Evolutionary conservation across 2,113 vertebrate genomes (phyloP).

Genomic region (Zonotrichia leucophrys): DNA sequence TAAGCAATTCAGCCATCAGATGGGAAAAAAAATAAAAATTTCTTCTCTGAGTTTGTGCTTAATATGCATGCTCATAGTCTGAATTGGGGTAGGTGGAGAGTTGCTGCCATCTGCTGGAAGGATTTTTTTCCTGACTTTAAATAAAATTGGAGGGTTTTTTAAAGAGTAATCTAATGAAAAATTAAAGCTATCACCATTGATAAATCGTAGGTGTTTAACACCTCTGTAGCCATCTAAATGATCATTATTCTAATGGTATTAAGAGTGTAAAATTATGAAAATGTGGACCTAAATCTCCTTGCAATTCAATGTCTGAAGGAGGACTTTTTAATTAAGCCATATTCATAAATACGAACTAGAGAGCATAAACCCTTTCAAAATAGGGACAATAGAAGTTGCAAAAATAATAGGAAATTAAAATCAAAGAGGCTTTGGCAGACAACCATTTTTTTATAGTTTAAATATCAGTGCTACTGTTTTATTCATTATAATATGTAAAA

Average conservation of each 20-base stretch:
- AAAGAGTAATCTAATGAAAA: neutral
- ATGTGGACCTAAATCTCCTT: neutral
- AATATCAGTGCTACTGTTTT: neutral
- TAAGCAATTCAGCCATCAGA: neutral
- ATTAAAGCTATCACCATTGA: neutral
- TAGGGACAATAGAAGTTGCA: neutral
- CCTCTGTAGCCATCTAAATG: neutral
- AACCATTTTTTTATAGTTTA: neutral
- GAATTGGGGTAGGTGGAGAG: neutral
- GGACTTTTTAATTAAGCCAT: neutral
- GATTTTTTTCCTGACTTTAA: neutral
- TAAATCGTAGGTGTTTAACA: neutral
- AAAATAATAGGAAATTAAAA: neutral
- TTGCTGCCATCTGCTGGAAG: conserved; percentile 65
- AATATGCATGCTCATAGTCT: neutral
- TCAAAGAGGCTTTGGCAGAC: neutral
- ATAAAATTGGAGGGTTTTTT: neutral
- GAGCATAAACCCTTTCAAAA: neutral
- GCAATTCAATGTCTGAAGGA: neutral
- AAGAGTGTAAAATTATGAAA: neutral
- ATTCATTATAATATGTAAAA: neutral
- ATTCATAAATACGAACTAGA: neutral
- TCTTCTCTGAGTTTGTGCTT: neutral
- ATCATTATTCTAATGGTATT: neutral
- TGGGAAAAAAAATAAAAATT: neutral